These are phyloP conservation scores for Desoria tigrina DNA, from an alignment of 2,888 invertebrate genomes.

Conservation along the genomic window DNA sequence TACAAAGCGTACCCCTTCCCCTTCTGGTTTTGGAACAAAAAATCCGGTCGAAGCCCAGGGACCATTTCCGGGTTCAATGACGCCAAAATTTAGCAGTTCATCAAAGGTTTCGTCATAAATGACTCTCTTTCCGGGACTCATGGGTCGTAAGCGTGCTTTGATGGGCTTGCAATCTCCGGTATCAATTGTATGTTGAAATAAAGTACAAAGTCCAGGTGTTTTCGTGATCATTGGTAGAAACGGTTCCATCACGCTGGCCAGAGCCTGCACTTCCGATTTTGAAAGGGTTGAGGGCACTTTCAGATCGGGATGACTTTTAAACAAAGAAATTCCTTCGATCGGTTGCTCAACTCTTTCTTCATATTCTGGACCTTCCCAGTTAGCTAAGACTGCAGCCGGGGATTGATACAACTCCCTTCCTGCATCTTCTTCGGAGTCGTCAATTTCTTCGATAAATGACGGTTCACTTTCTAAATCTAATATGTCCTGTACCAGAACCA, in stretches of 20 bases:
- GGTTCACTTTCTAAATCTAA: no score
- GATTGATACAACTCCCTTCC: background rate
- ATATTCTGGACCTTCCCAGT: background rate
- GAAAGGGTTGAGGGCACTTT: background rate
- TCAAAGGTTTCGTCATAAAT: constrained; percentile 18
- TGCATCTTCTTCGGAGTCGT: background rate
- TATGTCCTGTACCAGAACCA: no score
- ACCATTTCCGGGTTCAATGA: constrained; percentile 24
- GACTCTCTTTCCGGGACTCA: constrained; percentile 21
- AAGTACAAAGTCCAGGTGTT: background rate
- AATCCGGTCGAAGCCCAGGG: constrained; percentile 25
- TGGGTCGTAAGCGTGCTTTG: constrained; percentile 6
- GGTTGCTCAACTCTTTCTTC: background rate
- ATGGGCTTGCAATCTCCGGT: background rate
- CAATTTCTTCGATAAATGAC: background rate
- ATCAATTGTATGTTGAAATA: background rate
- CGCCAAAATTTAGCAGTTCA: constrained; percentile 14
- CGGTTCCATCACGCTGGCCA: background rate
- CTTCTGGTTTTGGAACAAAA: no score
- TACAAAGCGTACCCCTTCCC: no score
- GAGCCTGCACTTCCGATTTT: background rate
- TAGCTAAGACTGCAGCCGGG: background rate
- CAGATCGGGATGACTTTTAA: background rate
- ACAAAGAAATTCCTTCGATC: background rate
- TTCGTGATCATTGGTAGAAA: background rate